Evolutionary conservation across 92 coral and sea anemone genomes (phyloP).

Genomic region (Zoanthus gigantus): DNA sequence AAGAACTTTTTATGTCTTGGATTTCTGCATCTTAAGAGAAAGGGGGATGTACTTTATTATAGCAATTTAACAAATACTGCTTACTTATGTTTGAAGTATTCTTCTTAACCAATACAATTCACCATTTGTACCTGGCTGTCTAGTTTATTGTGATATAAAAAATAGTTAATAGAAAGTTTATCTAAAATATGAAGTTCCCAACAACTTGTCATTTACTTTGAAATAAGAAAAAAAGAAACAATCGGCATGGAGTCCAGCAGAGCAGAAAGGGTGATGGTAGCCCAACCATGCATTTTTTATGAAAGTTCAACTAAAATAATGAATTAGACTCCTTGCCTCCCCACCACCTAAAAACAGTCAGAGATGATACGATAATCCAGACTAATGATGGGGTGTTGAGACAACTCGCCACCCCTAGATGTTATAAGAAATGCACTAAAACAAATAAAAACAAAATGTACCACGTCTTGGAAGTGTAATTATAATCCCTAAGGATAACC

Average conservation of each 20-base stretch:
- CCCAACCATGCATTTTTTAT: neutral
- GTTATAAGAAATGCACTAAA: neutral
- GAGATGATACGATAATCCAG: neutral
- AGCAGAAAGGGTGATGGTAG: neutral
- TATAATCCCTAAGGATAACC: neutral
- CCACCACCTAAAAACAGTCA: neutral
- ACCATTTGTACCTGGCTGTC: neutral
- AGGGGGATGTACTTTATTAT: neutral
- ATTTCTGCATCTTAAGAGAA: slow-evolving; percentile 29
- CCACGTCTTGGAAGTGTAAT: neutral
- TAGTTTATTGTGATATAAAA: neutral
- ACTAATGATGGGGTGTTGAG: neutral
- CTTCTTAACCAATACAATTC: neutral
- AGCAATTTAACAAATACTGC: slow-evolving; percentile 1
- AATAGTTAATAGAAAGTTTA: neutral
- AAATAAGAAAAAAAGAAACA: neutral
- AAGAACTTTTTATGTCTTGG: slow-evolving; percentile 28
- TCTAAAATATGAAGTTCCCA: no score
- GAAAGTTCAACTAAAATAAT: neutral
- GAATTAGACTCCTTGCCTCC: neutral
- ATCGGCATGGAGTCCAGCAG: neutral
- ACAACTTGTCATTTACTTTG: no score
- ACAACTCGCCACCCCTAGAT: neutral
- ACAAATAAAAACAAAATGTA: neutral
- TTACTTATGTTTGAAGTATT: neutral